Conservation (phyloP, 2,113 vertebrate species). For the Campylomormyrus numenius region DNA sequence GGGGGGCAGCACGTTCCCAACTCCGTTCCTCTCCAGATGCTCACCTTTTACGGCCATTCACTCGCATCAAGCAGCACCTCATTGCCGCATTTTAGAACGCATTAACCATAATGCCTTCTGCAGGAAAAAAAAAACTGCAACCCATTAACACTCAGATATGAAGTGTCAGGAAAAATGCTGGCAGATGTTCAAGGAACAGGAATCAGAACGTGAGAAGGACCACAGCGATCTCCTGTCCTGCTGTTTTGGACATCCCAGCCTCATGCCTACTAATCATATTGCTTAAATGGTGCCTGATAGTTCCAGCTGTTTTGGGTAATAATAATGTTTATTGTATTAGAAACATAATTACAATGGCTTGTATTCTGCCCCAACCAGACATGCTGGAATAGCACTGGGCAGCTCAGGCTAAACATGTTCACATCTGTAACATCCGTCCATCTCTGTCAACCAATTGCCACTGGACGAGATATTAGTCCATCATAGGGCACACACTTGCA, state of each 20-base stretch:
- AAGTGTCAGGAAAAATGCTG: not conserved
- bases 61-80: not conserved
- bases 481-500: not conserved
- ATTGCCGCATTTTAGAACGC: not conserved
- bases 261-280: not conserved
- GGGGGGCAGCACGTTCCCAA: not conserved
- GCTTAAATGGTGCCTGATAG: not conserved
- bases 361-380: not conserved
- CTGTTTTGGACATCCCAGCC: not conserved
- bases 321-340: not conserved
- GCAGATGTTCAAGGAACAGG: not conserved
- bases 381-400: not conserved
- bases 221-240: not conserved
- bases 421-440: not conserved
- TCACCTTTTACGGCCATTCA: not conserved
- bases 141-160: not conserved
- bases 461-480: not conserved
- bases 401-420: not conserved
- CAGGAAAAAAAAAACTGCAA: not conserved
- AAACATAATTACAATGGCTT: not conserved
- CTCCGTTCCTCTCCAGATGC: not conserved
- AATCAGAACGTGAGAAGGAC: not conserved
- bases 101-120: not conserved
- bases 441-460: not conserved
- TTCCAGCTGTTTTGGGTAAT: not conserved